Evolutionary conservation across 2,888 invertebrate species (phyloP).

Genomic region (Parascotia fuliginaria): DNA sequence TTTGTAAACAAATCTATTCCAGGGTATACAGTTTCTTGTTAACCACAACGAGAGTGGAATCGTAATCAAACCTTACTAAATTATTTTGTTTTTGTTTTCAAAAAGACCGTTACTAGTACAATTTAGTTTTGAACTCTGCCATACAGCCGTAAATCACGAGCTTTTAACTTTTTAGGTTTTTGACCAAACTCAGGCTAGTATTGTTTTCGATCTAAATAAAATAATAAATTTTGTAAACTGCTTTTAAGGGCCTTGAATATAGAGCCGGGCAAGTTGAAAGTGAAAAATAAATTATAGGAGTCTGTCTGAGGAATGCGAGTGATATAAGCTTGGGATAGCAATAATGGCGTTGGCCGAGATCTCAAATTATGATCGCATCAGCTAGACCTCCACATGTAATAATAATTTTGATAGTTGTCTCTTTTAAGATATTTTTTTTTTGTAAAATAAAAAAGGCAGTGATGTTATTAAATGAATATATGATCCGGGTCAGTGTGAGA

Average conservation of each 20-base stretch:
- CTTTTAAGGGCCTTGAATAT: conserved; percentile 25
- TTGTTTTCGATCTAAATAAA: conserved; percentile 32
- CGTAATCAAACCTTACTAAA: conserved; percentile 45
- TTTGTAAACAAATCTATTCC: conserved; percentile 32
- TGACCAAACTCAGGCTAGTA: conserved; percentile 14
- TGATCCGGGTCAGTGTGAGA: conserved; percentile 8
- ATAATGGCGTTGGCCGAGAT: conserved; percentile 14
- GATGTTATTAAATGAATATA: conserved; percentile 1
- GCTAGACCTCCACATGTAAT: background rate
- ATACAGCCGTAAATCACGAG: conserved; percentile 41
- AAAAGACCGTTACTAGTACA: conserved; percentile 31
- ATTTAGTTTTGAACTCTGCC: conserved; percentile 46
- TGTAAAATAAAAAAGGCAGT: background rate
- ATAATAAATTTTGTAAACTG: conserved; percentile 32
- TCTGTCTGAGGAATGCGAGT: conserved; percentile 25
- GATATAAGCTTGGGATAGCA: conserved; percentile 19
- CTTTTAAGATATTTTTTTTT: too few relatives aligned
- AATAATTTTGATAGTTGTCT: background rate
- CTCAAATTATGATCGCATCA: conserved; percentile 17
- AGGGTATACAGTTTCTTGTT: conserved; percentile 16
- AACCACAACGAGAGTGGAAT: conserved; percentile 19
- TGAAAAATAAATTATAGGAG: conserved; percentile 28
- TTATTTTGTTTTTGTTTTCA: conserved; percentile 40
- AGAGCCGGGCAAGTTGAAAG: conserved; percentile 14
- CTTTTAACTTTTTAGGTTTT: conserved; percentile 35